Percentiles rank a stretch among this genome's conserved stretches.
Conservation (phyloP, 2,113 vertebrate genomes). For the Chloroceryle aenea region DNA sequence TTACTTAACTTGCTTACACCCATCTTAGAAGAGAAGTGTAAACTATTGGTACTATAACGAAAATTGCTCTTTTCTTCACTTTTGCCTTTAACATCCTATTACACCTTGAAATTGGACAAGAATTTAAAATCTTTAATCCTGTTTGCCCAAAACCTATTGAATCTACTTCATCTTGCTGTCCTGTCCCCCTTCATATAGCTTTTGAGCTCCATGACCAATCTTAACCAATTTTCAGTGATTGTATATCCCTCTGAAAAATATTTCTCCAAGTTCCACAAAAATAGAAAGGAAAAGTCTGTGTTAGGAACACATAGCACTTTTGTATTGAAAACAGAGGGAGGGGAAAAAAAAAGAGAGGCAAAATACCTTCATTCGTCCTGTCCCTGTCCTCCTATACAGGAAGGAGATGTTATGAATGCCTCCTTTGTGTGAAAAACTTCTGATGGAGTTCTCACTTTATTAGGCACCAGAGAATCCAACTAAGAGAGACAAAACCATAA, state of each 20-base stretch:
- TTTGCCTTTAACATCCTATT: neutral
- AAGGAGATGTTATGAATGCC: neutral
- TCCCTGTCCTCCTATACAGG: neutral
- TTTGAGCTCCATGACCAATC: neutral
- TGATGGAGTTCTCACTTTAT: conserved; percentile 52
- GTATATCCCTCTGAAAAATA: neutral
- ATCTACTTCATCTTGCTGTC: neutral
- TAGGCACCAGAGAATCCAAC: conserved; percentile 48
- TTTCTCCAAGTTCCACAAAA: neutral
- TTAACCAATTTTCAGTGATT: neutral
- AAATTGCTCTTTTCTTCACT: neutral
- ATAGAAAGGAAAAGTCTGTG: neutral
- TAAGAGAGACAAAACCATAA: neutral
- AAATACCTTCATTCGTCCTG: conserved; percentile 12
- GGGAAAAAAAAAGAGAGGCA: neutral
- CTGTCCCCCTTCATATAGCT: neutral
- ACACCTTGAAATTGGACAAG: neutral
- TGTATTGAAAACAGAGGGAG: neutral
- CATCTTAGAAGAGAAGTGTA: neutral
- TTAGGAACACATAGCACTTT: neutral
- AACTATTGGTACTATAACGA: neutral
- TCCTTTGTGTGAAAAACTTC: conserved; percentile 17
- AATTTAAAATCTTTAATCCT: neutral
- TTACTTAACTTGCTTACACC: neutral
- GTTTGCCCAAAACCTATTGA: neutral